These are phyloP conservation scores for Esox masquinongy DNA, from an alignment of 2,797 vertebrate genomes.

Conservation along the genomic window DNA sequence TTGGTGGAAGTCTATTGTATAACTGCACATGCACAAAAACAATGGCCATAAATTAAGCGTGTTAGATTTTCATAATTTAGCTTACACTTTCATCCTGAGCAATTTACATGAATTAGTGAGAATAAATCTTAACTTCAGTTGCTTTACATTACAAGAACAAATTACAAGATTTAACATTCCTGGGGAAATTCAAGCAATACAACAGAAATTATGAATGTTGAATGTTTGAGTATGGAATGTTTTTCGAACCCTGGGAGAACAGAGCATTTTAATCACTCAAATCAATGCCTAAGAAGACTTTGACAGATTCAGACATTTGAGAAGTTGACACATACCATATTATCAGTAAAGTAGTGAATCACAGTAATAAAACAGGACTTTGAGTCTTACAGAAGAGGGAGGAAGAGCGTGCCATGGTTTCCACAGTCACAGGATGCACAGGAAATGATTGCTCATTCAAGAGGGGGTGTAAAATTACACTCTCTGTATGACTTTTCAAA, in stretches of 20 bases:
- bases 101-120: too few species aligned
- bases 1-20: neutral
- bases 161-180: constrained; percentile 24
- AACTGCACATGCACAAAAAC: neutral
- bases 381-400: neutral
- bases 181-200: constrained; percentile 45
- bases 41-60: neutral
- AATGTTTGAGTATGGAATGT: constrained; percentile 27
- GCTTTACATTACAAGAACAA: constrained; percentile 22
- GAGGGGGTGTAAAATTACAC: constrained; percentile 26
- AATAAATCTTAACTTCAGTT: constrained; percentile 9
- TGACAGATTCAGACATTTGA: neutral
- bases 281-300: neutral
- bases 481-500: constrained; percentile 29
- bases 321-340: constrained; percentile 15
- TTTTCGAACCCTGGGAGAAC: constrained; percentile 14
- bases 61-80: too few species aligned
- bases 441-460: constrained; percentile 58
- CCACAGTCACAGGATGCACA: constrained; percentile 32
- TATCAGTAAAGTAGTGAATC: constrained; percentile 13
- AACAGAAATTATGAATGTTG: constrained; percentile 22
- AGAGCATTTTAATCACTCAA: constrained; percentile 10
- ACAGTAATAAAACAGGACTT: constrained; percentile 19
- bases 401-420: constrained; percentile 6
- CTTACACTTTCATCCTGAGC: too few species aligned